phyloP scores from a whole-genome alignment of 2,113 vertebrate species.

The Dasypus novemcinctus region DNA sequence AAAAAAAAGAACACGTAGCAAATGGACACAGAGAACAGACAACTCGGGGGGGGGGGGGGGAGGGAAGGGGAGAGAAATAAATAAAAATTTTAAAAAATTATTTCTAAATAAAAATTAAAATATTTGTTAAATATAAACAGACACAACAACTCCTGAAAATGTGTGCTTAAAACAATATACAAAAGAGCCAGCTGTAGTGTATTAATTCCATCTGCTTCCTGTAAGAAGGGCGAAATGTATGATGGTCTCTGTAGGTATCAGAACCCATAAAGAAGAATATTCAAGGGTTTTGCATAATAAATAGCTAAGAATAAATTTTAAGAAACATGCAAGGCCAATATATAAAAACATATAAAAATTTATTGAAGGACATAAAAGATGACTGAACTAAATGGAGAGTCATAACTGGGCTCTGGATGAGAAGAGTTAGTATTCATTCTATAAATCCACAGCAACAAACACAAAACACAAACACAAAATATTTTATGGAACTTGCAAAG shows the following conservation, averaged over 20 bases:
- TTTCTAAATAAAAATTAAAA: neutral
- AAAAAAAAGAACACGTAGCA: too few relatives aligned
- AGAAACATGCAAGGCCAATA: conserved; percentile 10
- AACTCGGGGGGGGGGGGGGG: too few relatives aligned
- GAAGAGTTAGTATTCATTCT: neutral
- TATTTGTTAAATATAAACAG: neutral
- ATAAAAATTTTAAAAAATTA: neutral
- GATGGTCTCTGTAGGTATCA: neutral
- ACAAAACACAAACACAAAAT: neutral
- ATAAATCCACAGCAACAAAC: neutral
- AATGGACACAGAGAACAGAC: too few relatives aligned
- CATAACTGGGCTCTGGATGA: neutral
- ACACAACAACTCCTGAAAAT: neutral
- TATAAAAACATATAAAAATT: conserved; percentile 53
- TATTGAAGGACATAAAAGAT: conserved; percentile 53
- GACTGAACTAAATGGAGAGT: conserved; percentile 38
- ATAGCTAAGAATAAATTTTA: conserved; percentile 36
- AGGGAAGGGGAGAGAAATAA: too few relatives aligned
- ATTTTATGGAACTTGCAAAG: neutral
- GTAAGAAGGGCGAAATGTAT: neutral
- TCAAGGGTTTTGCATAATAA: neutral
- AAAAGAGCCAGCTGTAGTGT: neutral
- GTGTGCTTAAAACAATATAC: neutral
- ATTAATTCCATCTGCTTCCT: conserved; percentile 2
- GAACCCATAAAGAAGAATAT: neutral